Percentiles rank a stretch among this genome's conserved stretches.
Conservation (phyloP, 37 sponge, comb jelly and placozoan species). For the Theonella swinhoei region DNA sequence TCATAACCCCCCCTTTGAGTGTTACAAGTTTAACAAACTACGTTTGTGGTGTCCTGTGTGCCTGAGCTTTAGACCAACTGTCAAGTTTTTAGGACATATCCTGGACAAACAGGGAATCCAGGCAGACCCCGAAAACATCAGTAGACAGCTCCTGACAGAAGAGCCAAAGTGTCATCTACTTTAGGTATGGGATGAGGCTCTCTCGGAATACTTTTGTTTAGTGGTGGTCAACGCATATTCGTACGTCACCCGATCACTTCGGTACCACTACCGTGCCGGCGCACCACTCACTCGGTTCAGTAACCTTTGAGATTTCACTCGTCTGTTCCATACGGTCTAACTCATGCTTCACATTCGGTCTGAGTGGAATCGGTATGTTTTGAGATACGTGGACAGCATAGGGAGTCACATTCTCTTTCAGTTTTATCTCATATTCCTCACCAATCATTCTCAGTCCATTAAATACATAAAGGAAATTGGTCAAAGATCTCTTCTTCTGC, state of each 20-base stretch:
- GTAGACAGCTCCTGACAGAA: conserved; percentile 17
- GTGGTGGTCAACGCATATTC: conserved; percentile 54
- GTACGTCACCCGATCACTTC: conserved; percentile 17
- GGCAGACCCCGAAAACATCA: no score
- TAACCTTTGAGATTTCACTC: conserved; percentile 32
- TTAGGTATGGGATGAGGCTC: conserved; percentile 47
- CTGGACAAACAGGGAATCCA: no score
- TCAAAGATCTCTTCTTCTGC: no score
- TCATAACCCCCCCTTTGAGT: no score
- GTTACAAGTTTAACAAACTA: no score
- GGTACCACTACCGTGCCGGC: conserved; percentile 55
- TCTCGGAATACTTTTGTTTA: conserved; percentile 56
- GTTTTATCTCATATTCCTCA: conserved; percentile 38
- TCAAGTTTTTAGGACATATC: no score
- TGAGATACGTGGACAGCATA: conserved; percentile 27
- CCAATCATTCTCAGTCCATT: no score
- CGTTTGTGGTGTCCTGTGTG: no score
- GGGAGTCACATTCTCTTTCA: conserved; percentile 6
- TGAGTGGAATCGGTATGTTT: conserved; percentile 32
- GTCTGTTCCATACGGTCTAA: conserved; percentile 41
- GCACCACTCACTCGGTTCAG: conserved; percentile 50
- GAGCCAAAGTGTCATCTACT: conserved; percentile 57
- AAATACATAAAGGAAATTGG: no score
- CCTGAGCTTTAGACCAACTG: no score
- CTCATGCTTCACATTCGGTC: conserved; percentile 40